Evolutionary conservation across 2,888 invertebrate genomes (phyloP).

Genomic region (Heliconius ethilla): DNA sequence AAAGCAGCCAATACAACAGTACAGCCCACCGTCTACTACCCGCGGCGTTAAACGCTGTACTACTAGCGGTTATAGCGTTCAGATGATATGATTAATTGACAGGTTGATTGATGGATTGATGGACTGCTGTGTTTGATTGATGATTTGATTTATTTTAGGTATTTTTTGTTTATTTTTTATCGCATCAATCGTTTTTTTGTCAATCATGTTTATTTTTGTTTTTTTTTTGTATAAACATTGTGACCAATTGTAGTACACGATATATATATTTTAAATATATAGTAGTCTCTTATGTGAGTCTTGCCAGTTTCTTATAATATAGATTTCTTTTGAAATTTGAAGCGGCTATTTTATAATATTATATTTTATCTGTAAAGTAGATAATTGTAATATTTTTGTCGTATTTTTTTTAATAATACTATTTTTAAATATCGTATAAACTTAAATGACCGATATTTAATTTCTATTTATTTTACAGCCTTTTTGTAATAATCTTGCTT

Average conservation of each 20-base stretch:
- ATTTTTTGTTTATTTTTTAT: background rate
- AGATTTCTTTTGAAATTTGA: background rate
- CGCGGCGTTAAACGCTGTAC: conserved; percentile 45
- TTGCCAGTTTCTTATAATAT: conserved; percentile 5
- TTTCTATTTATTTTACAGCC: too few species aligned
- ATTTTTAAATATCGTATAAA: background rate
- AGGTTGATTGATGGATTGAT: conserved; percentile 1
- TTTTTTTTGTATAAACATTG: background rate
- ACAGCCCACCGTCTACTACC: conserved; percentile 49
- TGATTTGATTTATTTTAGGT: background rate
- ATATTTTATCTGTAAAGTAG: background rate
- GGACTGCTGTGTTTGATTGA: conserved; percentile 20
- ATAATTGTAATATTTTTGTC: background rate
- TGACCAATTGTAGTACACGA: background rate
- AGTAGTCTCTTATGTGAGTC: background rate
- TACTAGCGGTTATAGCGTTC: conserved; percentile 40
- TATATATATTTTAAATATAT: background rate
- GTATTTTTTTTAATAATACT: background rate
- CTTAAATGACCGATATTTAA: background rate
- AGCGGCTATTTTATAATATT: background rate
- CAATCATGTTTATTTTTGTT: background rate
- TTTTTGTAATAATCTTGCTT: background rate
- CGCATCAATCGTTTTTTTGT: background rate
- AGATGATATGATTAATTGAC: conserved; percentile 43
- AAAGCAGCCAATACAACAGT: conserved; percentile 77